Conservation (phyloP, 2,797 vertebrate genomes). For the Emys orbicularis region DNA sequence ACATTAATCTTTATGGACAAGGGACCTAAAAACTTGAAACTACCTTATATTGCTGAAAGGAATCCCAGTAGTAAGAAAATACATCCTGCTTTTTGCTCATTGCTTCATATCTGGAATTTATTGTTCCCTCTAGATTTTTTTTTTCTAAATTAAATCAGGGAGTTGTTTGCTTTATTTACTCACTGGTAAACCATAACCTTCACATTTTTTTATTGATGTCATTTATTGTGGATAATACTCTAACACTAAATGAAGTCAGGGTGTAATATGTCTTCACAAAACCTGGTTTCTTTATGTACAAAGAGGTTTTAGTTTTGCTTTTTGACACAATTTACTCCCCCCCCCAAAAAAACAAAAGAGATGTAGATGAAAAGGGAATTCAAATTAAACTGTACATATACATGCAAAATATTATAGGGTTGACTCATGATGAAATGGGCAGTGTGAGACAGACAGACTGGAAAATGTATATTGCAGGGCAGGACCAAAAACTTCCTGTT, state of each 20-base stretch:
- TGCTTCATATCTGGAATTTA: constrained; percentile 5
- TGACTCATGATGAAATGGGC: not conserved
- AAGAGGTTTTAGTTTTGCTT: not conserved
- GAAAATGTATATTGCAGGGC: not conserved
- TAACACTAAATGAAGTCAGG: constrained; percentile 56
- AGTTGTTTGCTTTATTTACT: constrained; percentile 59
- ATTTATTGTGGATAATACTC: constrained; percentile 63
- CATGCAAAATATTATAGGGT: not conserved
- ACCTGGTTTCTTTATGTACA: constrained; percentile 13
- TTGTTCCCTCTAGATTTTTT: not conserved
- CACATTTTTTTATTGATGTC: constrained; percentile 49
- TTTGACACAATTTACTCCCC: constrained; percentile 4
- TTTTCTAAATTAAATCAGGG: constrained; percentile 55
- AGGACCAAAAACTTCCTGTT: not conserved
- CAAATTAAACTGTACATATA: constrained; percentile 1
- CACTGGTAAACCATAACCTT: constrained; percentile 10
- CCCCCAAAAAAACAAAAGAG: not conserved
- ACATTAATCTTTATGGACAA: constrained; percentile 21
- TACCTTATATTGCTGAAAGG: not conserved
- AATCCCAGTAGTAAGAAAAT: constrained; percentile 5
- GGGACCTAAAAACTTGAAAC: not conserved
- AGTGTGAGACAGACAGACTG: not conserved
- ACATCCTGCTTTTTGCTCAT: not conserved
- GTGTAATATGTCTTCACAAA: constrained; percentile 38
- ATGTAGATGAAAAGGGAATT: not conserved